These are phyloP conservation scores for Drosophila anomalata DNA, from an alignment of 2,888 invertebrate genomes.

Conservation along the genomic window DNA sequence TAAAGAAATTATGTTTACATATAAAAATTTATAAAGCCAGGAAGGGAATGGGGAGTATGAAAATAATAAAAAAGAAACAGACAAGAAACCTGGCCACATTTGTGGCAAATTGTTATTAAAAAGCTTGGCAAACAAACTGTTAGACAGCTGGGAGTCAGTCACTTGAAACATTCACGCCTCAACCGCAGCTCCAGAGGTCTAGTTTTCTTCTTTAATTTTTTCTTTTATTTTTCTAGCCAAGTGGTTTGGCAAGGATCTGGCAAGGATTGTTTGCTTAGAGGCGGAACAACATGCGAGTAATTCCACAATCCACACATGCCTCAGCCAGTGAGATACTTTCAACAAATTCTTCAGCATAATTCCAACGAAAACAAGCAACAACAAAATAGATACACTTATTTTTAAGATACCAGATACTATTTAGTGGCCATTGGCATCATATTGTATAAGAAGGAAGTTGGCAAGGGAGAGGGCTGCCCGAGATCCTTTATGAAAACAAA, in stretches of 20 bases:
- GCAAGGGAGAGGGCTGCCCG: slow-evolving; percentile 34
- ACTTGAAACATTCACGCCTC: slow-evolving; percentile 72
- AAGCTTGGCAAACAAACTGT: slow-evolving; percentile 64
- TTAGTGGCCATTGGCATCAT: slow-evolving; percentile 51
- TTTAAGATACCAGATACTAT: slow-evolving; percentile 67
- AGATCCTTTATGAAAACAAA: slow-evolving; percentile 73
- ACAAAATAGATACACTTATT: slow-evolving; percentile 29
- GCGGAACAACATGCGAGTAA: slow-evolving; percentile 40
- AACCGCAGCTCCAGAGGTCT: slow-evolving; percentile 47
- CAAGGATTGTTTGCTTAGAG: slow-evolving; percentile 63
- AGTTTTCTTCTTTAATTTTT: slow-evolving; percentile 14
- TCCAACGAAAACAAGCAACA: slow-evolving; percentile 61
- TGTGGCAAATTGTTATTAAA: slow-evolving; percentile 77
- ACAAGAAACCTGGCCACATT: slow-evolving; percentile 61
- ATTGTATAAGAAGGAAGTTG: slow-evolving; percentile 57
- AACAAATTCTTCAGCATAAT: slow-evolving; percentile 70
- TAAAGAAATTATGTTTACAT: slow-evolving; percentile 76
- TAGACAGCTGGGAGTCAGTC: slow-evolving; percentile 35
- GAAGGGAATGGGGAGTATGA: background rate
- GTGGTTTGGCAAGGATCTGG: slow-evolving; percentile 63
- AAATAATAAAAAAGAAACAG: slow-evolving; percentile 7
- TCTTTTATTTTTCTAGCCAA: slow-evolving; percentile 40
- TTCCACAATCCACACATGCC: slow-evolving; percentile 64
- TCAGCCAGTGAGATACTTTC: slow-evolving; percentile 54
- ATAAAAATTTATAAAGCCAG: slow-evolving; percentile 44